Percentiles rank a stretch among this genome's conserved stretches.
Evolutionary conservation across 2,113 vertebrate genomes (phyloP).

Genomic region (Chionomys nivalis): DNA sequence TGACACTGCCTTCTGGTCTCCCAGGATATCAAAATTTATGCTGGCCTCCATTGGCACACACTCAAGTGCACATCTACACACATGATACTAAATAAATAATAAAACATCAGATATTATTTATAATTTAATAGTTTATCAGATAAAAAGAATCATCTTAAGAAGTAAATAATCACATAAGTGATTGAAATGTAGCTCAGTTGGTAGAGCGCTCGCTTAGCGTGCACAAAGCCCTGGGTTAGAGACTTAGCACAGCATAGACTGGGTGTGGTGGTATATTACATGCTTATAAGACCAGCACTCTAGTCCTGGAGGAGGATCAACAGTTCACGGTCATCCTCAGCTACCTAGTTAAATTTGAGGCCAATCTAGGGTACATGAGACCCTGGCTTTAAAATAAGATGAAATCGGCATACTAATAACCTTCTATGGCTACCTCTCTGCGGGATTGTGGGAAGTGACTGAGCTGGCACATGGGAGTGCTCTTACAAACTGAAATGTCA

Average conservation of each 20-base stretch:
- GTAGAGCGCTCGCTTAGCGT: background rate
- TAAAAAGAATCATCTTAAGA: background rate
- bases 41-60: background rate
- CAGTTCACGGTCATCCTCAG: background rate
- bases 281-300: background rate
- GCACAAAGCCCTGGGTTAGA: background rate
- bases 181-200: background rate
- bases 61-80: background rate
- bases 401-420: background rate
- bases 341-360: background rate
- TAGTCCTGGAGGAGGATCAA: background rate
- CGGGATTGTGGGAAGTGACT: background rate
- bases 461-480: background rate
- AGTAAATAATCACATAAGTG: background rate
- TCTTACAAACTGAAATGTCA: constrained; percentile 28
- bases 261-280: background rate
- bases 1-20: background rate
- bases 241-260: no score
- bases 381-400: background rate
- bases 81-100: background rate
- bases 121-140: background rate
- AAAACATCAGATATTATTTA: background rate
- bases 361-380: background rate
- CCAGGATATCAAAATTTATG: background rate
- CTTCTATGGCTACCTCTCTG: background rate